A percentile compares a stretch with the other conserved stretches of the same genome.
Conservation (phyloP, 2,797 vertebrate species). For the Pelobates cultripes region DNA sequence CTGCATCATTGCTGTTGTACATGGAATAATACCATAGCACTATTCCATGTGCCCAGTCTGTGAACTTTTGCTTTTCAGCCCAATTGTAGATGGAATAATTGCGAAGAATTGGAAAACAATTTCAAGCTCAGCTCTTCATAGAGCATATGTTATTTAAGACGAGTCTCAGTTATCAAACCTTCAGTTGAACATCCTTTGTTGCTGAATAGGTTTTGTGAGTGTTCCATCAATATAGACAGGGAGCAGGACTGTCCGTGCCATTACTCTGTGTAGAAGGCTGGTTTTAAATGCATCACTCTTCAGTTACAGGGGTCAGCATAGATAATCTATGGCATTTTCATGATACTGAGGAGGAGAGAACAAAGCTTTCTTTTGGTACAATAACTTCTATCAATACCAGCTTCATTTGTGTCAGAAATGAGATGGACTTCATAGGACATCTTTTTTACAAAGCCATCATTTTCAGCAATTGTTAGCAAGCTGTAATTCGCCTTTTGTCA, state of each 20-base stretch:
- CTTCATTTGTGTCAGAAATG: neutral
- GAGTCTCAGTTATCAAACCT: conserved; percentile 19
- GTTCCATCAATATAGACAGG: conserved; percentile 34
- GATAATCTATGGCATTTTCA: conserved; percentile 6
- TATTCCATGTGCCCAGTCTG: neutral
- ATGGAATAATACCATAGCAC: neutral
- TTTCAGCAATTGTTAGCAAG: too few relatives aligned
- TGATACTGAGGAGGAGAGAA: conserved; percentile 10
- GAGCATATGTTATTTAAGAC: conserved; percentile 17
- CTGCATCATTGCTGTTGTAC: too few relatives aligned
- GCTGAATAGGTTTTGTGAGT: conserved; percentile 27
- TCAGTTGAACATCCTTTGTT: conserved; percentile 28
- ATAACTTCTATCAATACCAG: conserved; percentile 25
- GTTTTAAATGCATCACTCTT: neutral
- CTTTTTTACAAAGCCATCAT: too few relatives aligned
- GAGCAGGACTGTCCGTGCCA: conserved; percentile 11
- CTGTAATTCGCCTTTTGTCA: too few relatives aligned
- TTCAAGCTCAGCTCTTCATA: conserved; percentile 33
- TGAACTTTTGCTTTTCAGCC: neutral
- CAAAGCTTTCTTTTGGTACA: conserved; percentile 11
- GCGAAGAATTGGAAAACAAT: conserved; percentile 18
- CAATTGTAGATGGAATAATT: conserved; percentile 20
- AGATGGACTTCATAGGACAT: neutral
- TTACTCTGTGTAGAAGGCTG: neutral
- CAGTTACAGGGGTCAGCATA: conserved; percentile 9